Evolutionary conservation across 2,797 vertebrate genomes (phyloP).

Genomic region (Jordanella pulchra): DNA sequence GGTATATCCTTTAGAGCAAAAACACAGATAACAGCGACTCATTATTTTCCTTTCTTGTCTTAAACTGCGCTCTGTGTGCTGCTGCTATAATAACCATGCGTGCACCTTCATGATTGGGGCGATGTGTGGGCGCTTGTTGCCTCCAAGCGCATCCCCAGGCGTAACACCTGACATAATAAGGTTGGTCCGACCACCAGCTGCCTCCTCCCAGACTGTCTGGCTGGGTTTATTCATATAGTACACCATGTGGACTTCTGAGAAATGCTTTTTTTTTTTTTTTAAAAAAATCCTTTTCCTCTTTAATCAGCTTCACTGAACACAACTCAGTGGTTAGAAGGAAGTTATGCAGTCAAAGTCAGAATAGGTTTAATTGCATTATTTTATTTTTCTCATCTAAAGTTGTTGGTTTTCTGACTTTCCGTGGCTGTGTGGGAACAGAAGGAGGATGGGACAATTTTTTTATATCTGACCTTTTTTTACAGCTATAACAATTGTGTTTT

Average conservation of each 20-base stretch:
- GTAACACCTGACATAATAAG: conserved; percentile 66
- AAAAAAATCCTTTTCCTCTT: conserved; percentile 1
- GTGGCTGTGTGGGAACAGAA: too few species aligned
- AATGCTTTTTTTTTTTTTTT: conserved; percentile 34
- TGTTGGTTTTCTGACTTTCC: neutral
- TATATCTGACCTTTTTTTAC: neutral
- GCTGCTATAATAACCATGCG: conserved; percentile 6
- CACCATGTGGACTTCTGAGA: conserved; percentile 41
- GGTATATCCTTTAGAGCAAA: conserved; percentile 25
- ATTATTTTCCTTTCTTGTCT: conserved; percentile 17
- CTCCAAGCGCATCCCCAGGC: conserved; percentile 52
- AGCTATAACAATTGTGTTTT: neutral
- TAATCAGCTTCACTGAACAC: conserved; percentile 40
- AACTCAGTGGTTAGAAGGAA: conserved; percentile 9
- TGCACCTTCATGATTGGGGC: conserved; percentile 6
- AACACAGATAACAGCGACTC: conserved; percentile 13
- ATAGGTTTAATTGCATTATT: conserved; percentile 1
- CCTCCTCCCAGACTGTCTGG: conserved; percentile 53
- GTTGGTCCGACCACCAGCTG: conserved; percentile 62
- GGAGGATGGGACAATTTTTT: neutral
- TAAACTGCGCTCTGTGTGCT: conserved; percentile 9
- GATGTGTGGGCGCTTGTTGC: neutral
- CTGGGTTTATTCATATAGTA: conserved; percentile 63
- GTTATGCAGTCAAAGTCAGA: neutral
- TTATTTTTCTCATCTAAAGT: conserved; percentile 8